Conservation (phyloP, 2,797 vertebrate genomes). For the Podarcis siculus region DNA sequence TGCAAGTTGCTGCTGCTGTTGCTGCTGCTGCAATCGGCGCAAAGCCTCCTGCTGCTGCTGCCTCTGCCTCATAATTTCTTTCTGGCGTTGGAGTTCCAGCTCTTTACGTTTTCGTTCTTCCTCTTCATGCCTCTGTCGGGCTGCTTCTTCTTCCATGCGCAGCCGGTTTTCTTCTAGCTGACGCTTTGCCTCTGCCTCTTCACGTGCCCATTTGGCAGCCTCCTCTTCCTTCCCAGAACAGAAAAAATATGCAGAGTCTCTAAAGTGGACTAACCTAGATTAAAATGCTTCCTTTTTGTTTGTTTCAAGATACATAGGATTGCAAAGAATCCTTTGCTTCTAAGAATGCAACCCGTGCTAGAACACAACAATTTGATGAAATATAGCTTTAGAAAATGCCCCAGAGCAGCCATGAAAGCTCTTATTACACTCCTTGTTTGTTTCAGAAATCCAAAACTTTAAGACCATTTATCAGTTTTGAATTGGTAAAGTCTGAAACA, state of each 20-base stretch:
- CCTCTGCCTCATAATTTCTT: conserved; percentile 91
- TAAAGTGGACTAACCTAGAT: not conserved
- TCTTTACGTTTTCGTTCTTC: conserved; percentile 84
- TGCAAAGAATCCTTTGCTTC: not conserved
- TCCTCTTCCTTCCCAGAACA: conserved; percentile 88
- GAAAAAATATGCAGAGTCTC: conserved; percentile 50
- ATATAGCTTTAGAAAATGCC: not conserved
- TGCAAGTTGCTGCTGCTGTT: conserved; percentile 95
- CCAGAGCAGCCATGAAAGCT: not conserved
- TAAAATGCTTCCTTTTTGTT: not conserved
- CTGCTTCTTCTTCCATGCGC: conserved; percentile 87
- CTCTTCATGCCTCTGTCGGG: conserved; percentile 78
- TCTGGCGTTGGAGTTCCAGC: conserved; percentile 89
- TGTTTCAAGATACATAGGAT: not conserved
- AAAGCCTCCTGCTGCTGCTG: conserved; percentile 96
- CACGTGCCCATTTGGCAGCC: conserved; percentile 83
- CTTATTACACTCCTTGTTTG: not conserved
- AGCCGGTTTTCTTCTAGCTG: conserved; percentile 89
- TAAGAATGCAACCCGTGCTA: not conserved
- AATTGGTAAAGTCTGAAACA: not conserved
- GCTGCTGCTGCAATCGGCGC: conserved; percentile 91
- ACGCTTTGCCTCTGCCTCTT: conserved; percentile 85
- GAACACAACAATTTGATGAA: not conserved
- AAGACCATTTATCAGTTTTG: not conserved
- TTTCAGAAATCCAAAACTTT: not conserved